Percentiles rank a stretch among this genome's conserved stretches.
phyloP scores from a whole-genome alignment of 30 jellyfish, hydroid and myxozoan species.

The Sanderia malayensis region DNA sequence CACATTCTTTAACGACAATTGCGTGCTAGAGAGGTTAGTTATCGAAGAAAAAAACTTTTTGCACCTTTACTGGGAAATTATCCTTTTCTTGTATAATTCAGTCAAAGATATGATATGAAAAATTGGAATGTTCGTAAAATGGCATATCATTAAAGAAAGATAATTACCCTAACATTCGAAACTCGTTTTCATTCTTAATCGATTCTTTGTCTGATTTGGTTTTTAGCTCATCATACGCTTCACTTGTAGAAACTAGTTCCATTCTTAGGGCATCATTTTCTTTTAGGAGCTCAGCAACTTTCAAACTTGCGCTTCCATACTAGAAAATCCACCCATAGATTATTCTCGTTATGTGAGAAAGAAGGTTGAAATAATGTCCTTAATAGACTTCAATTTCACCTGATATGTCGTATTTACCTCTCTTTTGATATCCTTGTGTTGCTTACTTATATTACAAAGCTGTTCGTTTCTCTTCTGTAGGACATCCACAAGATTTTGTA shows the following conservation, averaged over 20 bases:
- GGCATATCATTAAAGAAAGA: background rate
- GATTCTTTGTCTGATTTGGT: background rate
- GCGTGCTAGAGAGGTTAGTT: too few species aligned
- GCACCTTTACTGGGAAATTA: too few species aligned
- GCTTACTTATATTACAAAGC: constrained; percentile 2
- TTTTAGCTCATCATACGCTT: constrained; percentile 9
- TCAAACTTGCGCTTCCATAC: constrained; percentile 24
- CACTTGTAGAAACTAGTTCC: constrained; percentile 14
- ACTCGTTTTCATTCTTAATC: constrained; percentile 6
- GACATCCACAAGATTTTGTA: background rate
- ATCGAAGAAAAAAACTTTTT: too few species aligned
- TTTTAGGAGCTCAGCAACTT: background rate
- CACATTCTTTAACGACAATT: too few species aligned
- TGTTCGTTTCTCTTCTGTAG: constrained; percentile 6
- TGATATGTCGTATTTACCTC: too few species aligned
- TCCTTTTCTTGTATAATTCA: too few species aligned
- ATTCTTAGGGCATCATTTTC: constrained; percentile 21
- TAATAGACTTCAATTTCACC: too few species aligned
- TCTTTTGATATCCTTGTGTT: constrained; percentile 14
- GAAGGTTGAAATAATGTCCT: too few species aligned
- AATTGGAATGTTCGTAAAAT: background rate
- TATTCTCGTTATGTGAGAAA: too few species aligned
- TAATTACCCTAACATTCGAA: constrained; percentile 11
- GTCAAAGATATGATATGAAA: too few species aligned
- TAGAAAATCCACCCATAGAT: too few species aligned